A percentile compares a stretch with the other conserved stretches of the same genome.
Evolutionary conservation across 2,888 invertebrate genomes (phyloP).

Genomic region (Galeruca laticollis): DNA sequence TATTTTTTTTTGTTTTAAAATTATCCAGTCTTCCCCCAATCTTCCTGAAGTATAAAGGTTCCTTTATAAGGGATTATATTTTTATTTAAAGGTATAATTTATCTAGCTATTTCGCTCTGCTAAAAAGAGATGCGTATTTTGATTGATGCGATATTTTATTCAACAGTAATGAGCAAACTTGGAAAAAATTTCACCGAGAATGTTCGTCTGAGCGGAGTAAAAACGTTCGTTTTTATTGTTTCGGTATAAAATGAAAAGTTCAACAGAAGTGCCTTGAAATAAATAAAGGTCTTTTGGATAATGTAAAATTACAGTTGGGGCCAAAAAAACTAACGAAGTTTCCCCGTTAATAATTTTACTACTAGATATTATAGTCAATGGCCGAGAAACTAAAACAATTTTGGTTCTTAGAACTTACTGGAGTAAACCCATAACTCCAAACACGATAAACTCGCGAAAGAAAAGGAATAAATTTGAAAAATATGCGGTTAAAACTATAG

Average conservation of each 20-base stretch:
- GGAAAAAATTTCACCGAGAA: not conserved
- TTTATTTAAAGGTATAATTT: slow-evolving; percentile 6
- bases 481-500: too few relatives aligned
- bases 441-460: too few relatives aligned
- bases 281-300: not conserved
- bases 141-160: slow-evolving; percentile 12
- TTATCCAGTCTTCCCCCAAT: not conserved
- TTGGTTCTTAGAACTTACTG: too few relatives aligned
- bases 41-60: not conserved
- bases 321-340: too few relatives aligned
- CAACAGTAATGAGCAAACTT: slow-evolving; percentile 19
- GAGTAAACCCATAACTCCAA: too few relatives aligned
- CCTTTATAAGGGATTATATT: not conserved
- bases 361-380: too few relatives aligned
- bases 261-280: not conserved
- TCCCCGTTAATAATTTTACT: too few relatives aligned
- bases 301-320: too few relatives aligned
- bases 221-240: not conserved
- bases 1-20: too few relatives aligned
- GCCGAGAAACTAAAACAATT: too few relatives aligned
- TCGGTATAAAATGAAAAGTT: not conserved
- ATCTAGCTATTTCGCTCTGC: not conserved
- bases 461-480: too few relatives aligned
- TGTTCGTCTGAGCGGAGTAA: not conserved
- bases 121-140: slow-evolving; percentile 19